phyloP scores from a whole-genome alignment of 2,113 vertebrate genomes.

The Ondatra zibethicus region DNA sequence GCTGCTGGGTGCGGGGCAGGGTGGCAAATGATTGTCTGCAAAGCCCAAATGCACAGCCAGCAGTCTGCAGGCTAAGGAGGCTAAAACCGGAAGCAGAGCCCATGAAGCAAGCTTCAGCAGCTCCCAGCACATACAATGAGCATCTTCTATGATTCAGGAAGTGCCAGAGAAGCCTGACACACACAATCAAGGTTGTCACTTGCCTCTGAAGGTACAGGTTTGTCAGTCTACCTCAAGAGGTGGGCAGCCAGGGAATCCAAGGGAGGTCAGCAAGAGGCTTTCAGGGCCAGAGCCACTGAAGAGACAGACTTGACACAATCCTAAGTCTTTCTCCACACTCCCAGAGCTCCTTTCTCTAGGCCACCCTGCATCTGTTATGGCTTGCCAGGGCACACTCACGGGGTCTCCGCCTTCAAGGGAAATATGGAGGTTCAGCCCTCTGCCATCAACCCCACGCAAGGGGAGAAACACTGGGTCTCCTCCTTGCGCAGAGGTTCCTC shows the following conservation, averaged over 20 bases:
- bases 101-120: neutral
- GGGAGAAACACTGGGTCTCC: neutral
- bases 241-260: neutral
- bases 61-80: neutral
- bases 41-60: neutral
- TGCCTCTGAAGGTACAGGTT: neutral
- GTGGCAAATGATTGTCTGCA: neutral
- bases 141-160: neutral
- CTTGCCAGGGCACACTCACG: neutral
- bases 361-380: neutral
- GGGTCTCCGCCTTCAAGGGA: neutral
- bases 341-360: neutral
- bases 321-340: neutral
- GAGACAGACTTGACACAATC: neutral
- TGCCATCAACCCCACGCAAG: neutral
- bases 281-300: neutral
- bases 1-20: neutral
- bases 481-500: neutral
- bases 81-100: neutral
- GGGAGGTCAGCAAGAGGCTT: neutral
- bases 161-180: neutral
- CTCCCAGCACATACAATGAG: neutral
- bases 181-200: neutral
- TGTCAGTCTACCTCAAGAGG: neutral
- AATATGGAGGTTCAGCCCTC: neutral